Evolutionary conservation across 2,113 vertebrate species (phyloP), one percentile per base, ranked within the genome.

Genomic region (Eulemur rufifrons): DNA sequence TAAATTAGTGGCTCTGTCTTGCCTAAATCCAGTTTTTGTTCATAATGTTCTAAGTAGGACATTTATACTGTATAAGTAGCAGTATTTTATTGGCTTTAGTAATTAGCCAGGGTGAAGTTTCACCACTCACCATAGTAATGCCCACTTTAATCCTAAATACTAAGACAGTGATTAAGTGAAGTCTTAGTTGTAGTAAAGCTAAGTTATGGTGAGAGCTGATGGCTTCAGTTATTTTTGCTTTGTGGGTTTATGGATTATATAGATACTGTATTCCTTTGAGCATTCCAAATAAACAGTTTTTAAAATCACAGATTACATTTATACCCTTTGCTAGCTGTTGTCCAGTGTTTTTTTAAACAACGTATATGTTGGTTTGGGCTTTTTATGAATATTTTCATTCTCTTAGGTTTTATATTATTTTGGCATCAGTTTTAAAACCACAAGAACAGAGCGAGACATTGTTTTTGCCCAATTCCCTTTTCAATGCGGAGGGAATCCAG

Each of bases 201-300:
- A 29, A 39, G 37, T 90, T 92, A 61, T n/a, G 71, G 32, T 69
- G 45, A 77, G 82, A 93, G 56, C 47, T 64, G 32, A 47, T n/a
- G 59, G 25, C 83, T 92, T 64, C 21, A 27, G 47, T 86, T 97
- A 42, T 64, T 93, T 81, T 74, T 95, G 64, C 56, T 89, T 93
- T 83, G 63, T 52, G 32, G 15, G 8, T 14, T 94, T 84, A 78
- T 84, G 50, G 71, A 17, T 95, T 88, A 56, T 92, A 39, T 71
- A 86, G 73, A n/a, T 85, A 42, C 20, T 80, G 8, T 66, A 68
- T 94, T 66, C 56, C 68, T 96, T 73, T 59, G 64, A 92, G 71
- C 23, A 34, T 34, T 45, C 42, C 32, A 93, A 23, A 50, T 50
- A 77, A 80, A 29, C 25, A 71, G 10, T 76, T 91, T 80, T 82